Conservation (phyloP, 64 coral and sea anemone species). For the Acropora yongei region DNA sequence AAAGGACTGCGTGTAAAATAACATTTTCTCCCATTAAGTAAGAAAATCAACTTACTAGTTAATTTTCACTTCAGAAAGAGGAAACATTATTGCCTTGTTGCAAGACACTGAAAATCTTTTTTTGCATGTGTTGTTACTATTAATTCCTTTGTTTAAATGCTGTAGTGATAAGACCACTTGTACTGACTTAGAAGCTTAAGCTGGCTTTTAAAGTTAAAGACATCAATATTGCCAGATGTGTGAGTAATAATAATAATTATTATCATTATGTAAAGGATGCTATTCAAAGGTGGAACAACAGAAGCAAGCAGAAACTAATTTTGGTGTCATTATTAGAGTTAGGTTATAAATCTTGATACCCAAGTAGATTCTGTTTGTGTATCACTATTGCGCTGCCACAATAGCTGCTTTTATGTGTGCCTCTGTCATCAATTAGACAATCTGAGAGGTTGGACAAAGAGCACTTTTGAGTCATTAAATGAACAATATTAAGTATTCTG, state of each 20-base stretch:
- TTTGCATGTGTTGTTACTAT: slow-evolving; percentile 22
- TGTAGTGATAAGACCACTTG: background rate
- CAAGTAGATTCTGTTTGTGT: too few relatives aligned
- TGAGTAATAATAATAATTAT: background rate
- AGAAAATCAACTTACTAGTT: too few relatives aligned
- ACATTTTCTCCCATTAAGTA: too few relatives aligned
- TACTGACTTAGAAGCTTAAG: background rate
- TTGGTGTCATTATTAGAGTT: too few relatives aligned
- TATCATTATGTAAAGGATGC: background rate
- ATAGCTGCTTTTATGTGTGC: background rate
- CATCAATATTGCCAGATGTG: background rate
- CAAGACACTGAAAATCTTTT: background rate
- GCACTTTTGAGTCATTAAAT: background rate
- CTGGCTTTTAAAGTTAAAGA: slow-evolving; percentile 25
- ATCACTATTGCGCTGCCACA: background rate
- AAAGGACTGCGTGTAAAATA: background rate
- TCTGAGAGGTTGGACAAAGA: background rate
- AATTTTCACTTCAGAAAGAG: too few relatives aligned
- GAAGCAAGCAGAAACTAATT: background rate
- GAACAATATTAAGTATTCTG: background rate
- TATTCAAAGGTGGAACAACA: background rate
- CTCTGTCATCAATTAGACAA: too few relatives aligned
- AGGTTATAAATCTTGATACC: too few relatives aligned
- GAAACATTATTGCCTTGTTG: background rate
- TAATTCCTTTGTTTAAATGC: background rate